Evolutionary conservation across 1,140 invertebrate genomes (phyloP).

Genomic region (Zaprionus capensis): DNA sequence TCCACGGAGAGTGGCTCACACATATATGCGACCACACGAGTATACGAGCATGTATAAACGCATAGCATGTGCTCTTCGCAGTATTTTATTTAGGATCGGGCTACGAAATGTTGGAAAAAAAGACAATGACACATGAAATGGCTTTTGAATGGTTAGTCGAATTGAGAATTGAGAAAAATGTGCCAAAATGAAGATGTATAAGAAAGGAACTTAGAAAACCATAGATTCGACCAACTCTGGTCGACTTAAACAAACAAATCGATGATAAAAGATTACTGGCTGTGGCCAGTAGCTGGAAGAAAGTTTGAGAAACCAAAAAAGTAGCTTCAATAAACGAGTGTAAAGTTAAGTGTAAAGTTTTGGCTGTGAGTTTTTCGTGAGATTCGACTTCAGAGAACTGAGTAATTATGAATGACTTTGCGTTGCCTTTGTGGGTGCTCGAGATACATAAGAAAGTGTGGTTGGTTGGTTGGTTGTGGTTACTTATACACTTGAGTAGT

Average conservation of each 20-base stretch:
- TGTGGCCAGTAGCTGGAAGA: slow-evolving; percentile 27
- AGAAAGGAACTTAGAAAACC: slow-evolving; percentile 13
- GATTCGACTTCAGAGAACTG: slow-evolving; percentile 28
- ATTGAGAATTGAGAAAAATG: slow-evolving; percentile 51
- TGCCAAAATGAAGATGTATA: slow-evolving; percentile 44
- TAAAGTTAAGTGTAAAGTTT: slow-evolving; percentile 55
- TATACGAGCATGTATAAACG: slow-evolving; percentile 45
- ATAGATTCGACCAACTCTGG: slow-evolving; percentile 37
- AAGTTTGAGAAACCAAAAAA: slow-evolving; percentile 28
- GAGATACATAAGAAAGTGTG: slow-evolving; percentile 40
- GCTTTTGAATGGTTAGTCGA: slow-evolving; percentile 80
- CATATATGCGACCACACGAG: slow-evolving; percentile 53
- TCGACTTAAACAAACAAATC: slow-evolving; percentile 37
- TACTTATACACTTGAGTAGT: slow-evolving; percentile 33
- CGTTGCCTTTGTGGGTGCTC: slow-evolving; percentile 40
- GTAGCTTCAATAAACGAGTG: slow-evolving; percentile 49
- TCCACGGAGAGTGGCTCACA: slow-evolving; percentile 22
- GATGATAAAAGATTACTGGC: slow-evolving; percentile 19
- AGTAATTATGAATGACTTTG: slow-evolving; percentile 62
- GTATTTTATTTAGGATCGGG: slow-evolving; percentile 82
- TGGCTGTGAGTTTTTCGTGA: slow-evolving; percentile 35
- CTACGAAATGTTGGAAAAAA: slow-evolving; percentile 79
- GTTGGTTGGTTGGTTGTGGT: slow-evolving; percentile 25
- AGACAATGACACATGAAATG: slow-evolving; percentile 83
- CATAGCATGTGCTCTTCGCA: slow-evolving; percentile 72